Base-by-base conservation (phyloP, 2,797 vertebrate species). In the Acanthopagrus latus region DNA sequence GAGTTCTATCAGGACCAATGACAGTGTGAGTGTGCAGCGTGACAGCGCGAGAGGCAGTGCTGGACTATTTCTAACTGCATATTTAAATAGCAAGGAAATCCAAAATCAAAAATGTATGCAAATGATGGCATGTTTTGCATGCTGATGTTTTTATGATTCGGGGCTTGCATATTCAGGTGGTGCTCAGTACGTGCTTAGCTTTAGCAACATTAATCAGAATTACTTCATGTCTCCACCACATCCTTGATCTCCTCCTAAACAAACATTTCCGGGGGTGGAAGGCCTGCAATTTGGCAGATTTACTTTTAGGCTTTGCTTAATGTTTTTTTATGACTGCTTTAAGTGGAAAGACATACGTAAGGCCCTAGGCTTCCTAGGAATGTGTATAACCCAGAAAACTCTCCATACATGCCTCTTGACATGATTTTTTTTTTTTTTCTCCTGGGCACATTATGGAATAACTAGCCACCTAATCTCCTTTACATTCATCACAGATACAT, bases 1-100 rank as follows among this genome's bases (percentile, higher is more conserved):
- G 96, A 96, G 96, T 97, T 97, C 97, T 97, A 96, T 97, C 97
- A 97, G 96, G 95, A 95, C 96, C 97, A 97, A 97, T 98, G 97
- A 98, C 97, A 97, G 97, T 94, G 95, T 96, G 93, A 96, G 97
- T 95, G 96, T 97, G 96, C 96, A 96, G 96, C 97, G 96, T 99
- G 98, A 98, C 97, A 98, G 97, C 95, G 95, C 96, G 96, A 95
- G 96, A 98, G 97, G 97, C 94, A 95, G 92, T 76, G 84, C 88
- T 75, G 92, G 90, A 90, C 90, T 92, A 93, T 95, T 94, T 94
- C 94, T 92, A 94, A 94, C 92, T 87, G 93, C 94, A 95, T 95
- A 95, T 95, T 96, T 93, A 95, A 95, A 92, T 84, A 93, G 93
- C 84, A 88, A 81, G 82, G 90, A 92, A 94, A 91, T 91, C 83